Conservation (phyloP, 2,113 vertebrate species). For the Trichomycterus rosablanca region DNA sequence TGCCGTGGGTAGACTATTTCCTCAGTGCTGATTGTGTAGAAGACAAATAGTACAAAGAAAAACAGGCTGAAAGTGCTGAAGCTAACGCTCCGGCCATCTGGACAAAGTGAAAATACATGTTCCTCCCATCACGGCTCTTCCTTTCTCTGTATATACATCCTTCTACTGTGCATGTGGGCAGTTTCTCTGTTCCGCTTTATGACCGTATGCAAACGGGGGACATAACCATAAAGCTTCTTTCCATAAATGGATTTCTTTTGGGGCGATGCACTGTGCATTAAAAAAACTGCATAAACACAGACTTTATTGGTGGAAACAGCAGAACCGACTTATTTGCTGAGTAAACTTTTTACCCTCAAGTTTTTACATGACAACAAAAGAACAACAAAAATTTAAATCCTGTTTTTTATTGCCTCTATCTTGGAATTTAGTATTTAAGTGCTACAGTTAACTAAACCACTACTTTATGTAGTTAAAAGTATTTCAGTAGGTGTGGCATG, state of each 20-base stretch:
- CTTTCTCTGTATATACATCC: constrained; percentile 18
- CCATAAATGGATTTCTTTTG: constrained; percentile 23
- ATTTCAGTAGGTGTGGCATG: too few relatives aligned
- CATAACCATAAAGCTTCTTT: constrained; percentile 34
- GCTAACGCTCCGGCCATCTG: constrained; percentile 56
- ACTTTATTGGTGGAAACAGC: neutral
- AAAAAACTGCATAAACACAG: constrained; percentile 14
- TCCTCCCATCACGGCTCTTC: constrained; percentile 25
- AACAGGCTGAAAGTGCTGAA: constrained; percentile 52
- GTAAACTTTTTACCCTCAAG: constrained; percentile 43
- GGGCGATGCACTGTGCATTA: constrained; percentile 25
- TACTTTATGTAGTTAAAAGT: too few relatives aligned
- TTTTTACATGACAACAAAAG: constrained; percentile 30
- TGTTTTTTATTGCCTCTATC: too few relatives aligned
- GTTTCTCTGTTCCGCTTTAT: constrained; percentile 18
- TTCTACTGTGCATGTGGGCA: constrained; percentile 39
- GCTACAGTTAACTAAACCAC: too few relatives aligned
- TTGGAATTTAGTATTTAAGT: too few relatives aligned
- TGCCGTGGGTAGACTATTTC: constrained; percentile 55
- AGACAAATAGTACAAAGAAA: constrained; percentile 55
- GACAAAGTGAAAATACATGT: constrained; percentile 54
- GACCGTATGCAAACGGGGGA: constrained; percentile 32
- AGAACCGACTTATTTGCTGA: constrained; percentile 44
- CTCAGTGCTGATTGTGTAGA: constrained; percentile 51
- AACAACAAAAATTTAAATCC: too few relatives aligned